Base-by-base conservation (phyloP, 53 echinoderm and acorn worm genomes). In the Astropecten irregularis region DNA sequence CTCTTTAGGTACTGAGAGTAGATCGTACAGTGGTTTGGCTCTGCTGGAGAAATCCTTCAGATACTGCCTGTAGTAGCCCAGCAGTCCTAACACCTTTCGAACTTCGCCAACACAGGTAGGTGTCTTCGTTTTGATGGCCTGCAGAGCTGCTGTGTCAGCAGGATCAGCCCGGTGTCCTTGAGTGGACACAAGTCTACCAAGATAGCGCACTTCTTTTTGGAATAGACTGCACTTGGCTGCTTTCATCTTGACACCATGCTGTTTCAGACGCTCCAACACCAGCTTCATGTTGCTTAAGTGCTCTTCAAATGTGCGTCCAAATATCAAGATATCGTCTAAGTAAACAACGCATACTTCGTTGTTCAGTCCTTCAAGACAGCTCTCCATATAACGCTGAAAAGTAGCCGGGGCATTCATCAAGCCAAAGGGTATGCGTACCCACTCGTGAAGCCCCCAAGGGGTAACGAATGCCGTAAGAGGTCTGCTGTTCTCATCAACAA, bases 361-460 rank as follows among this genome's bases (percentile, higher is more conserved):
- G 44, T 60, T 85, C 19, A 73, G 40, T 13, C 61, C 79, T 2
- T 81, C 84, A 2, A 91, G 71, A 26, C 62, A 69, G 13, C 34
- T 69, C 21, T 91, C 84, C 88, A 91, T 88, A 23, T 40, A 70
- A 0, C 91, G 69, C 39, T 91, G 84, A 31, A 66, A 91, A 4
- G 79, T 70, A 3, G 94, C 90, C 4, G 90, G 94, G 16, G 88
- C 88, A 38, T 94, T 93, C 21, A 44, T 83, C 30, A 93, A 32
- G 0, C 93, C 87, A 64, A 87, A 83, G 2, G 94, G 90, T 5
- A 93, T 90, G 8, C 90, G 40, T 0, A 82, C 73, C 90, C 90
- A 93, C 38, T 93, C 93, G 42, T 93, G 70, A 3, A 93, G 64
- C 4, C 93, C 93, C 90, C 94, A 93, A 7, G 90, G 94, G 1